Evolutionary conservation across 1,140 invertebrate species (phyloP).

Genomic region (Aphis gossypii): DNA sequence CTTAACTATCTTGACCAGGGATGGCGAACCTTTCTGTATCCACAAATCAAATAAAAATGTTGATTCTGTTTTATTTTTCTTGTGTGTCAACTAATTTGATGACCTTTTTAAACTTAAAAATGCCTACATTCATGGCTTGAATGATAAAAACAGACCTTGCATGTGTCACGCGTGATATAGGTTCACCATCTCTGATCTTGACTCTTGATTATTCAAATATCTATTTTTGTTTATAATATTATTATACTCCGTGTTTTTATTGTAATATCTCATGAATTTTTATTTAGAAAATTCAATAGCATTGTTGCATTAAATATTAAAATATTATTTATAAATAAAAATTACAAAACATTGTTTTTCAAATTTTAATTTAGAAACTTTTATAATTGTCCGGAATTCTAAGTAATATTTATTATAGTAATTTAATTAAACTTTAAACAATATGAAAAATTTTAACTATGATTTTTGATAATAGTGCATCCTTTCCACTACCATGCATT

Average conservation of each 20-base stretch:
- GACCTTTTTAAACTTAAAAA: no score
- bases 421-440: not conserved
- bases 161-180: no score
- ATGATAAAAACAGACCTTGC: no score
- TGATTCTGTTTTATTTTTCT: no score
- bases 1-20: not conserved
- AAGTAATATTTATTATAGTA: not conserved
- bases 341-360: not conserved
- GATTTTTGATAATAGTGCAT: not conserved
- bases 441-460: not conserved
- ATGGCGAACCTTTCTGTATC: no score
- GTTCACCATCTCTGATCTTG: not conserved
- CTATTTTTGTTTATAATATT: not conserved
- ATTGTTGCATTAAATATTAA: not conserved
- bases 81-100: no score
- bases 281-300: not conserved
- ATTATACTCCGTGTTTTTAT: not conserved
- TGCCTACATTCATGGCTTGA: no score
- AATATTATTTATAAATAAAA: not conserved
- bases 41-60: no score
- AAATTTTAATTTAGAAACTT: not conserved
- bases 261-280: not conserved
- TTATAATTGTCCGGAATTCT: not conserved
- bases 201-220: not conserved
- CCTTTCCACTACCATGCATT: no score